These are phyloP conservation scores for Ara ararauna DNA, from an alignment of 2,797 vertebrate genomes.

Conservation along the genomic window DNA sequence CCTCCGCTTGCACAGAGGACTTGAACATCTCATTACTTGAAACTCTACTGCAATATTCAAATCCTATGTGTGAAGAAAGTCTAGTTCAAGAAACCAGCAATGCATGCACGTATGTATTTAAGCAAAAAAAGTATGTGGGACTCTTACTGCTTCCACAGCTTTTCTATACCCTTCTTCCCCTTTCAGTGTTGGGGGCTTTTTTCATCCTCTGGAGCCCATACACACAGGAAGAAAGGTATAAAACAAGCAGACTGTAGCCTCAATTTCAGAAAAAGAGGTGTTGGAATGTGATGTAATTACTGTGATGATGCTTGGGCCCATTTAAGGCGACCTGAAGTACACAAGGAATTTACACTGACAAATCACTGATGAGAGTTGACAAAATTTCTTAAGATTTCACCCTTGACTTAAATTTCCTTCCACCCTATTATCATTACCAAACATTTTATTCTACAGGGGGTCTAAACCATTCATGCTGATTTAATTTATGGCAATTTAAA, in stretches of 20 bases:
- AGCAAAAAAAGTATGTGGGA: not conserved
- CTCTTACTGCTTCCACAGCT: not conserved
- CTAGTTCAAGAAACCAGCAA: not conserved
- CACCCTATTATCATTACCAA: conserved; percentile 1
- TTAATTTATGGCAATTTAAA: conserved; percentile 70
- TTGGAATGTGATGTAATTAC: not conserved
- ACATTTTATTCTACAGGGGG: conserved; percentile 24
- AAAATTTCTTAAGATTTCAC: not conserved
- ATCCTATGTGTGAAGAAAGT: not conserved
- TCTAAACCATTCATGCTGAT: conserved; percentile 34
- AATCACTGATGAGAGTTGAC: not conserved
- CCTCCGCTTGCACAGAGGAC: not conserved
- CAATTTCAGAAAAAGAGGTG: not conserved
- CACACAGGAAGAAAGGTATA: not conserved
- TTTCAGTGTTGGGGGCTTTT: not conserved
- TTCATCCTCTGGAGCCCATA: too few species aligned
- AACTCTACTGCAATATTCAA: not conserved
- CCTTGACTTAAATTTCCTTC: conserved; percentile 18
- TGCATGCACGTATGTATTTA: rapidly evolving
- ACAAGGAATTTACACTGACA: conserved; percentile 4
- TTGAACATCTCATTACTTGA: not conserved
- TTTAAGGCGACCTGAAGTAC: not conserved
- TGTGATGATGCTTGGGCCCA: not conserved
- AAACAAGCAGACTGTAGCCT: not conserved
- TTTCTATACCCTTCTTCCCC: not conserved